These are phyloP conservation scores for Formica exsecta DNA, from an alignment of 1,140 invertebrate genomes.

Conservation along the genomic window DNA sequence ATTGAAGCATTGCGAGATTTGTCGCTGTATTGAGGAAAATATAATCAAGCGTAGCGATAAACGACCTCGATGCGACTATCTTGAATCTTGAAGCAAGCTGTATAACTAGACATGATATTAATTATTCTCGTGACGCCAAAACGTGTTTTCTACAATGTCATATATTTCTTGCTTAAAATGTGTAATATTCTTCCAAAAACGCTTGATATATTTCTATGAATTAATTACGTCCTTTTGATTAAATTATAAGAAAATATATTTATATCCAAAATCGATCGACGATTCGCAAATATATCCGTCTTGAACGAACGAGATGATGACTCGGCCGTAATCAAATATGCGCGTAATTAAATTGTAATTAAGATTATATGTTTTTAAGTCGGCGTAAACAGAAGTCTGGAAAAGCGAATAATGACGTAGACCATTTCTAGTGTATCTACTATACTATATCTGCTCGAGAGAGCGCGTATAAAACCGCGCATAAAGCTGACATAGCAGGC, in stretches of 20 bases:
- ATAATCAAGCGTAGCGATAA: conserved; percentile 33
- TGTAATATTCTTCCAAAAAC: neutral
- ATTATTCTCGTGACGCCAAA: conserved; percentile 20
- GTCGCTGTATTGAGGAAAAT: conserved; percentile 13
- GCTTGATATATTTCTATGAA: conserved; percentile 7
- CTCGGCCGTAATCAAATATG: neutral
- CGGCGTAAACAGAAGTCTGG: conserved; percentile 3
- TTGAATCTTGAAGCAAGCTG: conserved; percentile 20
- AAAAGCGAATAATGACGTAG: conserved; percentile 24
- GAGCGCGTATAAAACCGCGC: conserved; percentile 21
- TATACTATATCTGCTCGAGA: conserved; percentile 25
- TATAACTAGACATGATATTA: conserved; percentile 20
- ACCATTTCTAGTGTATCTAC: neutral
- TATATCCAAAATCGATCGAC: conserved; percentile 6
- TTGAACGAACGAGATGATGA: neutral
- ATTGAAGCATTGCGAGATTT: conserved; percentile 2
- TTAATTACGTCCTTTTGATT: conserved; percentile 40
- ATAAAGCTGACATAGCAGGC: conserved; percentile 69
- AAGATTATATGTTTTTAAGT: neutral
- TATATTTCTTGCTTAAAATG: neutral
- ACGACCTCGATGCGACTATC: conserved; percentile 32
- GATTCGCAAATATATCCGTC: conserved; percentile 3
- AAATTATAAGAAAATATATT: conserved; percentile 24
- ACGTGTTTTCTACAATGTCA: conserved; percentile 17
- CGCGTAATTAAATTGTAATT: conserved; percentile 9